Evolutionary conservation across 2,888 invertebrate species (phyloP).

Genomic region (Halictus ligatus): DNA sequence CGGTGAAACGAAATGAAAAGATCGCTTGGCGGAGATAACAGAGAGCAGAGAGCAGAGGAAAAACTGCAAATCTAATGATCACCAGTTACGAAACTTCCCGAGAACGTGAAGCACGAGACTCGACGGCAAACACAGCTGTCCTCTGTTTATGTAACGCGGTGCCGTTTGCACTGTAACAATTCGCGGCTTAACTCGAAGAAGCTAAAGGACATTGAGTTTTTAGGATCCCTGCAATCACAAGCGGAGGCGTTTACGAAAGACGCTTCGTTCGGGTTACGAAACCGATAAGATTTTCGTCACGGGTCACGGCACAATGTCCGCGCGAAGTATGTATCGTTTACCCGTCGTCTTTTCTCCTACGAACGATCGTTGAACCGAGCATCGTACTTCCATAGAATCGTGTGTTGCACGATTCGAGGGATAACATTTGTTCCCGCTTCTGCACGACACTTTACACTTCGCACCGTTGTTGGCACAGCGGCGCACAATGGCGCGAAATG

Average conservation of each 20-base stretch:
- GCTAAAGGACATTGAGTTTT: neutral
- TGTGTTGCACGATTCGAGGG: neutral
- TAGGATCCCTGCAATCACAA: neutral
- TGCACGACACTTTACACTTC: neutral
- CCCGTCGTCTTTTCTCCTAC: neutral
- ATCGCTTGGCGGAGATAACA: neutral
- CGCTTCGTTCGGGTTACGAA: neutral
- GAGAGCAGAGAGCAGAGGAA: neutral
- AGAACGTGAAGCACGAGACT: neutral
- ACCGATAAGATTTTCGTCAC: neutral
- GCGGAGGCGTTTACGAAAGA: neutral
- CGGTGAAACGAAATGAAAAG: neutral
- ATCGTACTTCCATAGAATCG: neutral
- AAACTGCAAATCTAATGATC: neutral
- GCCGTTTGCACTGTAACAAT: neutral
- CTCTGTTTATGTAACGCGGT: neutral
- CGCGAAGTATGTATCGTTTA: neutral
- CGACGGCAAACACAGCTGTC: neutral
- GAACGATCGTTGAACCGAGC: neutral
- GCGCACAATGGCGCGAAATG: neutral
- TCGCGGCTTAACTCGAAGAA: neutral
- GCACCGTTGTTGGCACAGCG: neutral
- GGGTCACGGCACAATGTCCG: neutral
- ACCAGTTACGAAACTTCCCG: neutral
- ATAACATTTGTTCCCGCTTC: constrained; percentile 4